Evolutionary conservation across 2,797 vertebrate species (phyloP), one percentile per base, ranked within the genome.

Genomic region (Odontamblyopus rebecca): DNA sequence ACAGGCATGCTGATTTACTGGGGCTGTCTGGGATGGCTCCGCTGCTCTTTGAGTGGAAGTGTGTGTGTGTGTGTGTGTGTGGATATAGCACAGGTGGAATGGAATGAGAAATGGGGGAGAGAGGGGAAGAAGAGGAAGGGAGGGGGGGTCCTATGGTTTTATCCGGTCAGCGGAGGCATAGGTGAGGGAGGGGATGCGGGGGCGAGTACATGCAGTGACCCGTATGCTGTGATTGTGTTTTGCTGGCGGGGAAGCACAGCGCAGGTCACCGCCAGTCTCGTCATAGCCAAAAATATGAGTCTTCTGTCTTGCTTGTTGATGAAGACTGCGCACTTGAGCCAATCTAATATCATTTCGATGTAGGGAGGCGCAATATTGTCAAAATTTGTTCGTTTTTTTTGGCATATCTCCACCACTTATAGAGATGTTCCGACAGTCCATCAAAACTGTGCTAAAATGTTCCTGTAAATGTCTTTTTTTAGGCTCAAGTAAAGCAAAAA

Each of bases 1-100:
- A 89, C 91, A 91, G 84, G 79, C 84, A 84, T 78, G 77, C 87
- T 89, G 91, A 92, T 93, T 89, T 91, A 92, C 86, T 81, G 78
- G 68, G 83, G 77, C 80, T 84, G 86, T 82, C 82, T 73, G 80
- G 80, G 82, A 72, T 60, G 73, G 68, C 75, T 74, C 77, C 70
- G 77, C 60, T 41, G 38, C 35, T 65, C 63, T n/a, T 62, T 16
- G 63, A 48, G 41, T 44, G 61, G n/a, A 23, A 62, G 59, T 59
- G 56, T 72, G 62, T 70, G 68, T 68, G 77, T 70, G 41, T 35
- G 50, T 70, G 66, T 67, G 69, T 61, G 74, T 53, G n/a, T 66
- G 63, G 44, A 74, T 85, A 73, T 78, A 85, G 80, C 76, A 72
- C 76, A 80, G 75, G 77, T 80, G 76, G 73, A 85, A 65, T 76